Percentiles rank a stretch among this genome's conserved stretches.
phyloP scores from a whole-genome alignment of 2,888 invertebrate genomes.

The Mythimna lalbum region DNA sequence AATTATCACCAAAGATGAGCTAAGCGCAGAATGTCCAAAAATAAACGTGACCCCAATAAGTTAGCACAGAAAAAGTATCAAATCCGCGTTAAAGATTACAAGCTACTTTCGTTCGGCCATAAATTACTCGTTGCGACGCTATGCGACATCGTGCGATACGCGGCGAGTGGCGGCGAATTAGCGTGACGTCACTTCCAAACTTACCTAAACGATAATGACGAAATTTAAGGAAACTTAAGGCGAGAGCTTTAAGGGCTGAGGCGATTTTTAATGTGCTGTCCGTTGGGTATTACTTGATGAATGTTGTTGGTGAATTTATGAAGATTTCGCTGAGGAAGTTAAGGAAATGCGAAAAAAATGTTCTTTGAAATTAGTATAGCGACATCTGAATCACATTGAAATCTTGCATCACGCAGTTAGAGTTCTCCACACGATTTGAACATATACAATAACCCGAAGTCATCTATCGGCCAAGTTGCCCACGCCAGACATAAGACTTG shows the following conservation, averaged over 20 bases:
- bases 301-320: constrained; percentile 14
- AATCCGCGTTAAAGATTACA: constrained; percentile 63
- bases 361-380: background rate
- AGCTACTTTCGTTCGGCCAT: constrained; percentile 51
- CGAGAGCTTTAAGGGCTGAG: constrained; percentile 15
- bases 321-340: background rate
- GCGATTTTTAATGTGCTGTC: constrained; percentile 20
- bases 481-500: no score
- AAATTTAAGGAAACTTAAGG: constrained; percentile 45
- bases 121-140: constrained; percentile 40
- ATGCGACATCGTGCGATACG: constrained; percentile 37
- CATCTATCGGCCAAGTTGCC: no score
- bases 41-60: constrained; percentile 54
- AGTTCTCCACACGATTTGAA: no score
- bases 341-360: no score
- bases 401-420: no score
- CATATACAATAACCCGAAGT: no score
- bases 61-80: constrained; percentile 58
- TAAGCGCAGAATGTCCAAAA: constrained; percentile 24
- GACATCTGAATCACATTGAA: background rate
- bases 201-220: constrained; percentile 56
- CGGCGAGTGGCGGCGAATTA: constrained; percentile 52
- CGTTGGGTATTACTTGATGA: constrained; percentile 6
- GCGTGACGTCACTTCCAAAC: constrained; percentile 54
- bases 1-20: constrained; percentile 11